A percentile compares a stretch with the other conserved stretches of the same genome.
These are phyloP conservation scores for Orthonyx spaldingii DNA, from an alignment of 2,113 vertebrate genomes.

Conservation along the genomic window DNA sequence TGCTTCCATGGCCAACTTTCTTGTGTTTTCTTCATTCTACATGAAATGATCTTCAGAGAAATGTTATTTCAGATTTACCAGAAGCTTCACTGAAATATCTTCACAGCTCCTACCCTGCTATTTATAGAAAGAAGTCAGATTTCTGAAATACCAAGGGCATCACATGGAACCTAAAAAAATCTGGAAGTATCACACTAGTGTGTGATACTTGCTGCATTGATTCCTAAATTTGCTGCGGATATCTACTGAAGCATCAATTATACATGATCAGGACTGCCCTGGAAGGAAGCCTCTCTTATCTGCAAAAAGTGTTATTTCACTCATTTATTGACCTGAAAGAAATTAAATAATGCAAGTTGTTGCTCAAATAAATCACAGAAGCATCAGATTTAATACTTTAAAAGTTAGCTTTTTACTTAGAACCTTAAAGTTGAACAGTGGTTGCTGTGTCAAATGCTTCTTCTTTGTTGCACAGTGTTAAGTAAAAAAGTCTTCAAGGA, in stretches of 20 bases:
- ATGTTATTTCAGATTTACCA: neutral
- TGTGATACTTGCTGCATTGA: neutral
- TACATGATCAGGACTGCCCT: neutral
- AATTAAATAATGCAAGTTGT: neutral
- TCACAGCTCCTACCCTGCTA: neutral
- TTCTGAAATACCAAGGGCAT: neutral
- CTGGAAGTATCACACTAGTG: neutral
- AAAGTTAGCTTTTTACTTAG: neutral
- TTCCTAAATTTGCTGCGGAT: neutral
- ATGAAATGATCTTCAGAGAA: neutral
- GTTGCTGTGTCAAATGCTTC: neutral
- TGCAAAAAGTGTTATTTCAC: neutral
- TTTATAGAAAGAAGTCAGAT: neutral
- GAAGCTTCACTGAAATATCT: neutral
- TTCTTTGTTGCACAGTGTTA: neutral
- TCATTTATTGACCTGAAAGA: neutral
- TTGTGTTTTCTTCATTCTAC: neutral
- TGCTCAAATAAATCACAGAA: neutral
- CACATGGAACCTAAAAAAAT: neutral
- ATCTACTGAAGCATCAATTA: neutral
- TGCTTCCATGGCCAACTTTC: neutral
- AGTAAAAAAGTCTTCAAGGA: neutral
- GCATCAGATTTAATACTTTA: neutral
- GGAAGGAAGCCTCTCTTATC: neutral
- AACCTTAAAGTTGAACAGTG: neutral